phyloP scores from a whole-genome alignment of 1,140 invertebrate species.

The Brachionus sp. region DNA sequence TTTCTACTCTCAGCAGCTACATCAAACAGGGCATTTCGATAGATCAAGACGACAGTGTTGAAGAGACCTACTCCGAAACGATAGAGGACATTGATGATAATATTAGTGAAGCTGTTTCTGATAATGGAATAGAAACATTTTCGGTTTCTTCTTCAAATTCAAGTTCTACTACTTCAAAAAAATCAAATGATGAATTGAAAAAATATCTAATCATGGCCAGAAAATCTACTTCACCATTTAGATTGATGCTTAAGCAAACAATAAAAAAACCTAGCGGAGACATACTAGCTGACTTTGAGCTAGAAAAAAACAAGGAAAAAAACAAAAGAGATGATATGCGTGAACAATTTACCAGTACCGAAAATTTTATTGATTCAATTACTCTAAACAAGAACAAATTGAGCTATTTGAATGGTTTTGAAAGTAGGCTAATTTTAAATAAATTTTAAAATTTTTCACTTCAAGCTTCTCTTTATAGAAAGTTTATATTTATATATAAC shows the following conservation, averaged over 20 bases:
- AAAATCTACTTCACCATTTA: constrained; percentile 27
- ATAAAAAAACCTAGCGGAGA: background rate
- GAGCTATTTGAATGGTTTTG: background rate
- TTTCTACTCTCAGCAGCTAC: background rate
- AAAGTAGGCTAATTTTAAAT: background rate
- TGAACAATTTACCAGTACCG: background rate
- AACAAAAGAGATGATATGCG: background rate
- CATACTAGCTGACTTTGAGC: background rate
- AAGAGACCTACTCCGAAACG: background rate
- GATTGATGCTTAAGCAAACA: background rate
- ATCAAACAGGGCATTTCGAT: background rate
- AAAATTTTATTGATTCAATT: constrained; percentile 4
- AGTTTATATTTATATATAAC: too few species aligned
- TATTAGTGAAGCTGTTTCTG: background rate
- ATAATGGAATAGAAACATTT: background rate
- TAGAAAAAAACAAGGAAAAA: background rate
- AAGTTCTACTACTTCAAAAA: background rate
- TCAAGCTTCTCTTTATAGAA: too few species aligned
- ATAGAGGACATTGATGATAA: background rate
- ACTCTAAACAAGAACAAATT: background rate
- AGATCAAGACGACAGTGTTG: background rate
- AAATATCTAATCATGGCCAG: background rate
- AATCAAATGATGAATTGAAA: background rate
- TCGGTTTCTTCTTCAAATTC: background rate
- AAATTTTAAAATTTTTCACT: too few species aligned